Evolutionary conservation across 2,888 invertebrate genomes (phyloP).

Genomic region (Willowsia nigromaculata): DNA sequence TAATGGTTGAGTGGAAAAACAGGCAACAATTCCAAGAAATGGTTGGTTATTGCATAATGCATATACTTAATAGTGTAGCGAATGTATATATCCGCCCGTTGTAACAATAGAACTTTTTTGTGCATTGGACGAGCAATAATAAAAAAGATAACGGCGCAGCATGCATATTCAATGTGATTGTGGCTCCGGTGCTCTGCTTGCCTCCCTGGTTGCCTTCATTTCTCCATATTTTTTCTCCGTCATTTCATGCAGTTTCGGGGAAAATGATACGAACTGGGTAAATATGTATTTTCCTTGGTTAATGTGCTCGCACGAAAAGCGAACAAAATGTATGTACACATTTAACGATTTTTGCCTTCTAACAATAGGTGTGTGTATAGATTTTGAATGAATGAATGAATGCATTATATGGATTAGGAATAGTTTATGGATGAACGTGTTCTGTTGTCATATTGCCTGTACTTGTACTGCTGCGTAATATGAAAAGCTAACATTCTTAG

Average conservation of each 20-base stretch:
- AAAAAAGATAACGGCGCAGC: constrained; percentile 32
- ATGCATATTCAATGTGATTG: constrained; percentile 46
- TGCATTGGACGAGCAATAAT: constrained; percentile 34
- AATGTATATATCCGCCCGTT: neutral
- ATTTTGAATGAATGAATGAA: constrained; percentile 3
- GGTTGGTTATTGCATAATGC: constrained; percentile 35
- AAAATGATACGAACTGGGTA: neutral
- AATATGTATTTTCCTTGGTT: neutral
- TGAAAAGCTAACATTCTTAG: neutral
- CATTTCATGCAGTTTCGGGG: constrained; percentile 21
- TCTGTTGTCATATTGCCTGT: neutral
- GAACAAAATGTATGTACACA: neutral
- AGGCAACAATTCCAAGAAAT: constrained; percentile 31
- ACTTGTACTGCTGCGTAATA: neutral
- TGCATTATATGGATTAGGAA: neutral
- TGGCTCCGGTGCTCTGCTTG: constrained; percentile 5
- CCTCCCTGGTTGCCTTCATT: neutral
- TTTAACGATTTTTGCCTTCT: constrained; percentile 28
- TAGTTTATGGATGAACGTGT: neutral
- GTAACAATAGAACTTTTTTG: constrained; percentile 18
- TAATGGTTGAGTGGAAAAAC: neutral
- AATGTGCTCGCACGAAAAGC: neutral
- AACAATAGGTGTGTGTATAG: neutral
- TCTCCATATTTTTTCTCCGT: neutral
- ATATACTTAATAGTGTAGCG: neutral